Base-by-base conservation (phyloP, 2,888 invertebrate species). In the Synergus japonicus region DNA sequence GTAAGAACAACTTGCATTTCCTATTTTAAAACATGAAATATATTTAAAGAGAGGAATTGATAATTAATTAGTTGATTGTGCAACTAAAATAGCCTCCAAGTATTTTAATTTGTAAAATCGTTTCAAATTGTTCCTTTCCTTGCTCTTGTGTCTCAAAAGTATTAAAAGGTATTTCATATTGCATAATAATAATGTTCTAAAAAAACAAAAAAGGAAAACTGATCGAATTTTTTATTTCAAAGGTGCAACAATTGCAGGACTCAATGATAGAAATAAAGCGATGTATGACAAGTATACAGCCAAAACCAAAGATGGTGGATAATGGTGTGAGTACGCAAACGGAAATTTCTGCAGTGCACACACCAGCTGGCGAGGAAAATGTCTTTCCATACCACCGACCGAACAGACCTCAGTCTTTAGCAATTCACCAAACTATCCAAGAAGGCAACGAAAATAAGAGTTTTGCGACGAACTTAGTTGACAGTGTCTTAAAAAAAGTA, bases 181-280 rank as follows among this genome's bases (percentile, higher is more conserved):
- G 15, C 41, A 29, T 66, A 15, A 66, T 2, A 66, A 15, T 37
- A 58, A n/a, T 18, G 58, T 60, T 2, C 0, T 76, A 3, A 49
- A 4, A 12, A 22, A n/a, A n/a, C n/a, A n/a, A 22, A 76, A 3
- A 76, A 76, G 1, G 18, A 18, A 63, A 44, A 37, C 18, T 15
- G 37, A 76, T 77, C 7, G 44, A 15, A 65, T 18, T 18, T 66
- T 58, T 66, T 29, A 65, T 54, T 81, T 88, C 86, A 37, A 87
- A 96, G 96, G 96, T 97, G 79, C 96, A 96, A 88, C 96, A 96
- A 88, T 91, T 97, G 44, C 97, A 96, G 90, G 95, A 95, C 80
- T 96, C 96, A 37, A 96, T 97, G 95, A 95, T 95, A 83, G 96
- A 96, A 88, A 95, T 97, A 84, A 93, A 96, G 83, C 95, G 95